Evolutionary conservation across 2,113 vertebrate species (phyloP).

Genomic region (Cariama cristata): DNA sequence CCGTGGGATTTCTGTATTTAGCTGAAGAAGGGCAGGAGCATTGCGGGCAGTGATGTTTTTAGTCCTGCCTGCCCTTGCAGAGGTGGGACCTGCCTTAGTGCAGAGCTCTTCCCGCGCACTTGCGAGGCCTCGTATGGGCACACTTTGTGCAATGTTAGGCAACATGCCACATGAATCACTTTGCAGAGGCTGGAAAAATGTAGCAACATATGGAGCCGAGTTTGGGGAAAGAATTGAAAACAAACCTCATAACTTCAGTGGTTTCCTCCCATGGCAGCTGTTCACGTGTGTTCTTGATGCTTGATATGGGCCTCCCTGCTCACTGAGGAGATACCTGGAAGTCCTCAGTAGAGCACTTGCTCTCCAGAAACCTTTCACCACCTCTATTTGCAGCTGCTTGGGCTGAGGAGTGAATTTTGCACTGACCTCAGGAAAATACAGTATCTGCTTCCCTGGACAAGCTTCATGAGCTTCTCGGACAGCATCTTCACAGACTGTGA

Average conservation of each 20-base stretch:
- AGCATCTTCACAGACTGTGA: not conserved
- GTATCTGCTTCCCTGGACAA: not conserved
- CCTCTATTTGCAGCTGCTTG: not conserved
- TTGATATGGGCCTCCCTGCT: not conserved
- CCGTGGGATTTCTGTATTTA: not conserved
- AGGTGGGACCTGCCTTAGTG: not conserved
- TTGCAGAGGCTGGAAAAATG: slow-evolving; percentile 58
- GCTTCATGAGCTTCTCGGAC: not conserved
- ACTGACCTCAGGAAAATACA: not conserved
- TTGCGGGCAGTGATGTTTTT: not conserved
- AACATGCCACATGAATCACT: slow-evolving; percentile 52
- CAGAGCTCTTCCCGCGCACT: not conserved
- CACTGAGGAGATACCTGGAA: slow-evolving; percentile 38
- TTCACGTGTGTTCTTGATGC: slow-evolving; percentile 21
- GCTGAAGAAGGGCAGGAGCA: not conserved
- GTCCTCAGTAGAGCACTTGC: not conserved
- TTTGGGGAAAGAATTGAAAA: slow-evolving; percentile 64
- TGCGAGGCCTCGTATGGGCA: not conserved
- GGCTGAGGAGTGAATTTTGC: not conserved
- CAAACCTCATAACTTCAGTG: slow-evolving; percentile 14
- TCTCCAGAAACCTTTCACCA: slow-evolving; percentile 47
- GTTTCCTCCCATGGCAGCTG: slow-evolving; percentile 39
- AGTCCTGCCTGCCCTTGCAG: not conserved
- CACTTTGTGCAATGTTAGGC: slow-evolving; percentile 40
- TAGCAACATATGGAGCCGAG: slow-evolving; percentile 60